Conservation (phyloP, 1,140 invertebrate species). For the Drosophila pectinifera region DNA sequence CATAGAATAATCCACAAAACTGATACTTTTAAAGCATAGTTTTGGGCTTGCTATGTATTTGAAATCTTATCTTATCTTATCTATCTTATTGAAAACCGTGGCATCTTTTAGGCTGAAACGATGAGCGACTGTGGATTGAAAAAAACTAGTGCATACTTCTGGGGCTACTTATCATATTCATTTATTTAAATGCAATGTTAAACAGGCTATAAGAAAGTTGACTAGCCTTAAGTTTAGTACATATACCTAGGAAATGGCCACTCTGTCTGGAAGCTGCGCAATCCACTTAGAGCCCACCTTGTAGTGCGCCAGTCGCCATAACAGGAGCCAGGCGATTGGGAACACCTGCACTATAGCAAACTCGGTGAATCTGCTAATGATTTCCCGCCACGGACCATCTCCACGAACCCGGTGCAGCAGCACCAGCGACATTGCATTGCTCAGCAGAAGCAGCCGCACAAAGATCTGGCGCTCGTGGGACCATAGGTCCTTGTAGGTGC, state of each 20-base stretch:
- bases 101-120: too few species aligned
- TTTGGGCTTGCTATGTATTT: too few species aligned
- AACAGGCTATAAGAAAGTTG: too few species aligned
- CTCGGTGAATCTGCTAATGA: neutral
- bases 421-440: slow-evolving; percentile 37
- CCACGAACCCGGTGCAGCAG: slow-evolving; percentile 19
- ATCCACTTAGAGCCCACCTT: slow-evolving; percentile 10
- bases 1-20: too few species aligned
- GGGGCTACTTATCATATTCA: too few species aligned
- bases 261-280: slow-evolving; percentile 11
- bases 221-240: too few species aligned
- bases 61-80: too few species aligned
- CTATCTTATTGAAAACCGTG: too few species aligned
- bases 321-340: slow-evolving; percentile 29
- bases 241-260: neutral
- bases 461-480: slow-evolving; percentile 35
- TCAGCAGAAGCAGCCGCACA: slow-evolving; percentile 31
- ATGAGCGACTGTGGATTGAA: too few species aligned
- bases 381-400: slow-evolving; percentile 9
- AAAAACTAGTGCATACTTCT: too few species aligned
- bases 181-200: too few species aligned
- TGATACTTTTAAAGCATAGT: too few species aligned
- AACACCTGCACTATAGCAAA: slow-evolving; percentile 38
- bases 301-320: slow-evolving; percentile 17
- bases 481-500: slow-evolving; percentile 1